Evolutionary conservation across 2,113 vertebrate genomes (phyloP).

Genomic region (Etia nguti): DNA sequence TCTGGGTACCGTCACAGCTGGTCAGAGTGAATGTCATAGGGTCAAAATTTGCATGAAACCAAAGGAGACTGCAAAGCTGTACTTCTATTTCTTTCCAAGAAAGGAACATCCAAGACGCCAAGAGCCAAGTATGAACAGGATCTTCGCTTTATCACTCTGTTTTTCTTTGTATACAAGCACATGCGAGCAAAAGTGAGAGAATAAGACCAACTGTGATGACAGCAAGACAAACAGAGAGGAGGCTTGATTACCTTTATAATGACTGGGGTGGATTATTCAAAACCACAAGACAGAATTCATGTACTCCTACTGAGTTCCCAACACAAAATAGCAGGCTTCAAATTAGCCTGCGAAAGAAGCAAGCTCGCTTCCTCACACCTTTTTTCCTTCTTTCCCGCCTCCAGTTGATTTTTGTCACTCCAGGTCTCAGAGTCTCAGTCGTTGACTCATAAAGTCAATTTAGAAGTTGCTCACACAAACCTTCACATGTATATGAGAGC

Average conservation of each 20-base stretch:
- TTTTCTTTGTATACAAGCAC: background rate
- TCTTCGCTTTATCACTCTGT: background rate
- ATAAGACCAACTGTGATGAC: constrained; percentile 18
- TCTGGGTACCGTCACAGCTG: background rate
- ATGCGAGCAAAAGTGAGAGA: constrained; percentile 12
- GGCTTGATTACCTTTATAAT: constrained; percentile 53
- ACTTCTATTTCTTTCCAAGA: background rate
- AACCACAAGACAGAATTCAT: constrained; percentile 50
- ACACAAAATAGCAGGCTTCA: constrained; percentile 38
- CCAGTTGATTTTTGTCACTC: constrained; percentile 43
- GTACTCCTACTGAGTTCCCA: constrained; percentile 48
- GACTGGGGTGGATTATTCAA: constrained; percentile 59
- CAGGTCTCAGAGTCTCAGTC: constrained; percentile 15
- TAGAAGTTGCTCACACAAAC: constrained; percentile 17
- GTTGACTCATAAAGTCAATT: constrained; percentile 60
- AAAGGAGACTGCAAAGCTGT: background rate
- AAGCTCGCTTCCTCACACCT: constrained; percentile 17
- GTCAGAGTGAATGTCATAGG: background rate
- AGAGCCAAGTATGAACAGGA: background rate
- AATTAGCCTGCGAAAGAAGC: constrained; percentile 37
- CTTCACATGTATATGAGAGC: background rate
- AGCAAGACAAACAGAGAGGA: constrained; percentile 45
- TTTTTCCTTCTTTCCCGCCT: constrained; percentile 1
- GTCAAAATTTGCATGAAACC: background rate
- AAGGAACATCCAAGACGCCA: background rate